Percentiles rank a stretch among this genome's conserved stretches.
Conservation (phyloP, 92 coral and sea anemone genomes). For the Siderastrea siderea region DNA sequence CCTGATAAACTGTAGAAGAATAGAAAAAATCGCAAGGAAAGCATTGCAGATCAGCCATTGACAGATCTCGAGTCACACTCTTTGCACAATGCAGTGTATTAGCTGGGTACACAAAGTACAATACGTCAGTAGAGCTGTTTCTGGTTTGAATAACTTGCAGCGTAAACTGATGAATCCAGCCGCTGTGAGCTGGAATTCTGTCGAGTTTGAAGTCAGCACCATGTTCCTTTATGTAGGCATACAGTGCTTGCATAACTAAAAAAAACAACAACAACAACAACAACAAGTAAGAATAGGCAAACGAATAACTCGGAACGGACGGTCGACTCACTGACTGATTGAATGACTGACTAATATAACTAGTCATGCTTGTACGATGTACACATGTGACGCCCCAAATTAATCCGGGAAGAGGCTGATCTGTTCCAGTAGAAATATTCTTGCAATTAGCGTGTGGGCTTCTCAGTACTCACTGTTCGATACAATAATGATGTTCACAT, state of each 20-base stretch:
- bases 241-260: conserved; percentile 40
- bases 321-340: too few relatives aligned
- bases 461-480: too few relatives aligned
- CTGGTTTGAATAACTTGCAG: conserved; percentile 51
- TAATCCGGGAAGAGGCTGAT: too few relatives aligned
- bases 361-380: too few relatives aligned
- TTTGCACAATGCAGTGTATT: conserved; percentile 15
- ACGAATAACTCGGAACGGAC: neutral
- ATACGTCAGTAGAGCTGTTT: conserved; percentile 36
- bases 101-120: conserved; percentile 66
- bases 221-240: conserved; percentile 50
- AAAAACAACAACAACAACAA: neutral
- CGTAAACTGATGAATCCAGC: conserved; percentile 78
- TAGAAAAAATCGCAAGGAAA: conserved; percentile 67
- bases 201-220: conserved; percentile 63
- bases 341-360: too few relatives aligned
- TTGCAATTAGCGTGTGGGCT: too few relatives aligned
- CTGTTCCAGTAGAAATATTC: too few relatives aligned
- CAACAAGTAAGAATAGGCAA: neutral
- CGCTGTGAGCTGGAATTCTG: conserved; percentile 49
- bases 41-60: conserved; percentile 22
- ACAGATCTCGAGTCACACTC: conserved; percentile 38
- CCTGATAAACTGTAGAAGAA: conserved; percentile 20
- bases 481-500: too few relatives aligned
- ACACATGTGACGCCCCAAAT: too few relatives aligned